phyloP scores from a whole-genome alignment of 2,113 vertebrate species.

The Salvelinus sp. region DNA sequence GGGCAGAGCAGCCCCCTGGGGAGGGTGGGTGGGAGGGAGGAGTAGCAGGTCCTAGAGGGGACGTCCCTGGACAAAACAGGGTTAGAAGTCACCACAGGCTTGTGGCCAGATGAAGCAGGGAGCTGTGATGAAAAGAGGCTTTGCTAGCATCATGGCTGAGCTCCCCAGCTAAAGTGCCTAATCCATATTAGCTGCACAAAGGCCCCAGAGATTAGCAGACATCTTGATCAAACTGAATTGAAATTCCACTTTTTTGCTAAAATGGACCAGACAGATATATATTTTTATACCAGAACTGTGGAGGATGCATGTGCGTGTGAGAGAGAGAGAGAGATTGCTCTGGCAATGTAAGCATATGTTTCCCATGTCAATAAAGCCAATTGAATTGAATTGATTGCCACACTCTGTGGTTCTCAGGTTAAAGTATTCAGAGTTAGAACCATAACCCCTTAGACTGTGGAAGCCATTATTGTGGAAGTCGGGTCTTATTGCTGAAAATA shows the following conservation, averaged over 20 bases:
- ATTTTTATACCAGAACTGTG: constrained; percentile 26
- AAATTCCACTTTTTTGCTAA: constrained; percentile 41
- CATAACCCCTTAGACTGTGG: constrained; percentile 55
- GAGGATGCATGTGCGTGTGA: no score
- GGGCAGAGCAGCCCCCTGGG: constrained; percentile 46
- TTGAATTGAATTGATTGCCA: no score
- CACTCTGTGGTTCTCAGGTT: constrained; percentile 57
- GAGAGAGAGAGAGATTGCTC: no score
- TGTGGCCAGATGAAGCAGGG: constrained; percentile 66
- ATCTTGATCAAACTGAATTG: constrained; percentile 70
- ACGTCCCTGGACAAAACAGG: constrained; percentile 50
- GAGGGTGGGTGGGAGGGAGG: constrained; percentile 47
- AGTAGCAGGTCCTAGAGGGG: constrained; percentile 45
- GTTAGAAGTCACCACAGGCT: constrained; percentile 68
- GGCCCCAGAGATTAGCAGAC: constrained; percentile 64
- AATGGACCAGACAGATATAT: constrained; percentile 40
- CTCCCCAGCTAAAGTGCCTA: constrained; percentile 67
- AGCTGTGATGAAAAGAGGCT: constrained; percentile 65
- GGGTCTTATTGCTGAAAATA: constrained; percentile 56
- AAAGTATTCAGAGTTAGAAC: constrained; percentile 59
- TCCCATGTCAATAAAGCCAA: no score
- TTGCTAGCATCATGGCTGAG: constrained; percentile 69
- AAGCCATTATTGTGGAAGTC: constrained; percentile 67
- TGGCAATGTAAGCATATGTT: no score
- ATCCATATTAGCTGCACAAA: constrained; percentile 75